Evolutionary conservation across 2,113 vertebrate genomes (phyloP).

Genomic region (Pelecanus crispus): DNA sequence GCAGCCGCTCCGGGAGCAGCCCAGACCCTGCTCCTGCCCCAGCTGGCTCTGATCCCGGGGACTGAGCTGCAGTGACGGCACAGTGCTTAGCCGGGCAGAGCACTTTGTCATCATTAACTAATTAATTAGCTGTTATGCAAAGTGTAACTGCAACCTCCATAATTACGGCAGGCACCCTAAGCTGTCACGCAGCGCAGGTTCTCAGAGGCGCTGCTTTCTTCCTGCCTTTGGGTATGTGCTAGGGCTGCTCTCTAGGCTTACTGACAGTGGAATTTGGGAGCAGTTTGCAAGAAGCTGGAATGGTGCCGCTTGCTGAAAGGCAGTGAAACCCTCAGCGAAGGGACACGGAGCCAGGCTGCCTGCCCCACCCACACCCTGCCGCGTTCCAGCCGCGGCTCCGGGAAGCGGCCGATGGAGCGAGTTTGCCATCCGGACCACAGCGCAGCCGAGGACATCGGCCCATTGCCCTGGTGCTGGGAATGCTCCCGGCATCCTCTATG

Average conservation of each 20-base stretch:
- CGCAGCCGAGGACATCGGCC: background rate
- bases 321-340: accelerated
- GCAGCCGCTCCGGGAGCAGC: background rate
- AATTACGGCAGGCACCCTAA: background rate
- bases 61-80: background rate
- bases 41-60: background rate
- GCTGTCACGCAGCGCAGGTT: accelerated
- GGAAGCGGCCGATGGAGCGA: background rate
- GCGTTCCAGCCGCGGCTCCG: accelerated
- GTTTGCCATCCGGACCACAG: background rate
- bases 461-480: background rate
- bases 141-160: background rate
- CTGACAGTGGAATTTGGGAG: accelerated
- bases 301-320: background rate
- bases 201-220: accelerated
- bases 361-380: background rate
- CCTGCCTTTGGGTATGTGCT: accelerated
- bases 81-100: background rate
- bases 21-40: background rate
- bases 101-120: background rate
- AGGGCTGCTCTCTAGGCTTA: accelerated
- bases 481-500: background rate
- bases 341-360: background rate
- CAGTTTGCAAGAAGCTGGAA: too few relatives aligned
- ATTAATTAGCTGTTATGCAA: background rate